These are phyloP conservation scores for Muscicapa adusta DNA, from an alignment of 2,113 vertebrate species.

Conservation along the genomic window DNA sequence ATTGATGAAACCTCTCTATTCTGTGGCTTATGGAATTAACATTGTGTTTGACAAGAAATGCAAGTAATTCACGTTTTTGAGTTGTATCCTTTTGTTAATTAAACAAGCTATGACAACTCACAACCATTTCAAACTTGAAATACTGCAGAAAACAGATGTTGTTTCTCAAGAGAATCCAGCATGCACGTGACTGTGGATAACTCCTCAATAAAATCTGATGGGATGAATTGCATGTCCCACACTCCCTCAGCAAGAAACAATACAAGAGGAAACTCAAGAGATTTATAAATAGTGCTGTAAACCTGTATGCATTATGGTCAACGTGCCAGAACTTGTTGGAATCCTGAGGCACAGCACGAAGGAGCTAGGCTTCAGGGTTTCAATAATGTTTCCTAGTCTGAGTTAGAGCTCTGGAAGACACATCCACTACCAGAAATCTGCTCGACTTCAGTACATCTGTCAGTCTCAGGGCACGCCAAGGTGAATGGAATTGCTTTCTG, in stretches of 20 bases:
- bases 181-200: not conserved
- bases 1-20: not conserved
- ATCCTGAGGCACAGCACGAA: not conserved
- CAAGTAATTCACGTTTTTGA: not conserved
- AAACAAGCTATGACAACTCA: not conserved
- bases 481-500: not conserved
- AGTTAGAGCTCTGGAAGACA: not conserved
- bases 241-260: constrained; percentile 37
- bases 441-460: not conserved
- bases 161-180: constrained; percentile 24
- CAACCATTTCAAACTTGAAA: constrained; percentile 16
- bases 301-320: not conserved
- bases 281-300: constrained; percentile 25
- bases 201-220: constrained; percentile 40
- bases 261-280: constrained; percentile 18
- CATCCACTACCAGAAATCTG: not conserved
- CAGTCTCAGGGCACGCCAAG: not conserved
- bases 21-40: not conserved
- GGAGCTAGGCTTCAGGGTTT: not conserved
- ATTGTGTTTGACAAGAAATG: not conserved
- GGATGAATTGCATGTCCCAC: not conserved
- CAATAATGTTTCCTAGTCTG: not conserved
- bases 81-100: constrained; percentile 3
- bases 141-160: constrained; percentile 47
- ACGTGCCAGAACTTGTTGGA: not conserved